Conservation (phyloP, 2,113 vertebrate genomes). For the Tenebrosternarchus preto region DNA sequence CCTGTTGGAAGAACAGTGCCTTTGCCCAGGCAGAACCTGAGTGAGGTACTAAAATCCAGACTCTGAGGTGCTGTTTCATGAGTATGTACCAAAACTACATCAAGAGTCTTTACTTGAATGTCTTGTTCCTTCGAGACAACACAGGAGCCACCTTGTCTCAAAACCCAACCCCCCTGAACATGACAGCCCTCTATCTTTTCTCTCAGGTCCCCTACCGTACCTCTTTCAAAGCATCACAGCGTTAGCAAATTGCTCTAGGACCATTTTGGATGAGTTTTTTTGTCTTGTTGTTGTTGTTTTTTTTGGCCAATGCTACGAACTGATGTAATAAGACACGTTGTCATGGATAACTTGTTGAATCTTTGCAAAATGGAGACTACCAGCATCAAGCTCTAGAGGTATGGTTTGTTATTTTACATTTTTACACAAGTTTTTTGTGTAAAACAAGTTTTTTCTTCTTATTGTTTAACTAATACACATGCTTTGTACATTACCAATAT, state of each 20-base stretch:
- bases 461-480: no score
- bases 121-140: neutral
- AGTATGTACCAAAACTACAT: no score
- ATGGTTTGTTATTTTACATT: neutral
- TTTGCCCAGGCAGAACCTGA: neutral
- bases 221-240: conserved; percentile 19
- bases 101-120: conserved; percentile 22
- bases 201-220: conserved; percentile 13
- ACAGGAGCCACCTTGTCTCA: neutral
- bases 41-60: neutral
- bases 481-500: no score
- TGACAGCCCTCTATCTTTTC: neutral
- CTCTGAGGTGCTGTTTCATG: neutral
- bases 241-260: conserved; percentile 39
- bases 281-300: conserved; percentile 14
- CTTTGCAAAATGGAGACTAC: conserved; percentile 37
- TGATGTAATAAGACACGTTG: conserved; percentile 46
- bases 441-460: no score
- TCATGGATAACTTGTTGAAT: conserved; percentile 44
- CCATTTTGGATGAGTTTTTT: conserved; percentile 16
- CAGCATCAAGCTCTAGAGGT: conserved; percentile 16
- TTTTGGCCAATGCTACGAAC: conserved; percentile 48
- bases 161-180: neutral
- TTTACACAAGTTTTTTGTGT: no score
- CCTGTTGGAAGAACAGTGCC: neutral